A percentile compares a stretch with the other conserved stretches of the same genome.
phyloP scores from a whole-genome alignment of 2,113 vertebrate species.

The Anhinga anhinga region DNA sequence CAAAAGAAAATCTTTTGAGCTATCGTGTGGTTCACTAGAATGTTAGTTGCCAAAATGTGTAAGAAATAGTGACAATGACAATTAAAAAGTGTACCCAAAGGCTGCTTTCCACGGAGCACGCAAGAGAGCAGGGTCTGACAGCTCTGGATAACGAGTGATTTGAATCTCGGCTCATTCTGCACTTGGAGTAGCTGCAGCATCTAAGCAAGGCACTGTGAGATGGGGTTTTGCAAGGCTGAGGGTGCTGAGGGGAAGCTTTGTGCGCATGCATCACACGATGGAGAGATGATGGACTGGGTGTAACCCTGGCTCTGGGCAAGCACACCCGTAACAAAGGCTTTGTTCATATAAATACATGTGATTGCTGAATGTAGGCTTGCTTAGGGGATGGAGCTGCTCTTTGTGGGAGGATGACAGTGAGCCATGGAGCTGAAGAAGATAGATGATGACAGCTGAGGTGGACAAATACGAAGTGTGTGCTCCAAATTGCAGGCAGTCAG shows the following conservation, averaged over 20 bases:
- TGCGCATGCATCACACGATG: accelerated
- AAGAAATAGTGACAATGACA: background rate
- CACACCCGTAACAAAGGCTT: background rate
- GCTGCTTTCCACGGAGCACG: background rate
- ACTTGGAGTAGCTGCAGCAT: background rate
- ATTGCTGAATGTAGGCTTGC: background rate
- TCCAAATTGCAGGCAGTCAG: background rate
- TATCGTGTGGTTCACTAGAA: background rate
- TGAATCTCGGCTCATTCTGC: background rate
- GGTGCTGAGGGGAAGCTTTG: background rate
- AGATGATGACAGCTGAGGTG: background rate
- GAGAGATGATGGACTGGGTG: background rate
- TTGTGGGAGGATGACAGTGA: accelerated
- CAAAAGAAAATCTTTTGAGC: background rate
- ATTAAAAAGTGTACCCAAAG: background rate
- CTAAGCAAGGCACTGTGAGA: background rate
- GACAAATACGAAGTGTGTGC: accelerated
- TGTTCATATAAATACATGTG: accelerated
- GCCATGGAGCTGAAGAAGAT: background rate
- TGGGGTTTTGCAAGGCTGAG: background rate
- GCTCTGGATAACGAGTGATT: background rate
- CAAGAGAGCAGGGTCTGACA: background rate
- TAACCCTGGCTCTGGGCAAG: background rate
- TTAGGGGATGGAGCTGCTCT: background rate
- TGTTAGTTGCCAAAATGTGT: background rate